Base-by-base conservation (phyloP, 2,797 vertebrate species). In the Callimico goeldii region DNA sequence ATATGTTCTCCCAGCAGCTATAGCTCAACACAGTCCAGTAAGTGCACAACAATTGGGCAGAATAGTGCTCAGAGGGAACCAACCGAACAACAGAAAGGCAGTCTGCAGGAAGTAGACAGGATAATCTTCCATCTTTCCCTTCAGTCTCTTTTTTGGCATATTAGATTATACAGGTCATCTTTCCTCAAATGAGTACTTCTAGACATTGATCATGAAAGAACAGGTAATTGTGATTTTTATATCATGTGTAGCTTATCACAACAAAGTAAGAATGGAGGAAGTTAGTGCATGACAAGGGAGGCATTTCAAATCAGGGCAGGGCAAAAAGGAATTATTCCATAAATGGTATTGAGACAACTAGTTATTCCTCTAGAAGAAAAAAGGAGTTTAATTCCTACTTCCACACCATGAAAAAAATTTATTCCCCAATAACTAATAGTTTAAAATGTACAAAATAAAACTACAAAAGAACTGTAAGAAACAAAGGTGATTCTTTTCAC, bases 371-470 rank as follows among this genome's bases (percentile, higher is more conserved):
- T 84, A 58, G 41, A 92, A 11, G 41, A 91, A 96, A 94, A 80
- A 13, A 64, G 46, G 39, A 81, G 67, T 64, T 83, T 89, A 95
- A 91, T 76, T 46, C 17, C 77, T 67, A 93, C 17, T 7, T 14
- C 55, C 11, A 77, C 19, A 73, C 36, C 12, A 43, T 41, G 20
- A 95, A 83, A 97, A 95, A 81, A 95, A 72, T 41, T 64, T n/a
- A 58, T 55, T 84, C 55, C 41, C 93, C 30, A 84, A 15, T 90
- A 17, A 50, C 70, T 20, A 67, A 89, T 41, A n/a, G 73, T 72
- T 86, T 57, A 81, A 94, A 83, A 72, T 1, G 30, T 52, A 91
- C 39, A 85, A 97, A 95, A 43, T 41, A 95, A 92, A 93, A 88
- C 36, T 55, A 80, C 1, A 36, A 50, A 94, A 92, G 50, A 52